These are phyloP conservation scores for Phytoseiulus persimilis DNA, from an alignment of 2,888 invertebrate genomes.

Conservation along the genomic window DNA sequence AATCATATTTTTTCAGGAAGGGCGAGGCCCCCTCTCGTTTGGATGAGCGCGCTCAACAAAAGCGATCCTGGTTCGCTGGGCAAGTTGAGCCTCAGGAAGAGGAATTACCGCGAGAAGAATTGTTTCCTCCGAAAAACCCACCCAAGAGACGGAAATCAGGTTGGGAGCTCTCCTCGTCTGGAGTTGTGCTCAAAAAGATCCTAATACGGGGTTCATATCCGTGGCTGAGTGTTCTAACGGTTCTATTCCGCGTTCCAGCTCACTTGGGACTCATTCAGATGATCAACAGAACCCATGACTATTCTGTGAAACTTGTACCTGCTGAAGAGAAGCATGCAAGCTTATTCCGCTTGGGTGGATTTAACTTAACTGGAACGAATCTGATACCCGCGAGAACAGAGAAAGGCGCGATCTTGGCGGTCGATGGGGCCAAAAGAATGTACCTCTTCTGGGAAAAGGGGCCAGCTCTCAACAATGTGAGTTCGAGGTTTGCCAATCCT, in stretches of 20 bases:
- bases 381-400: background rate
- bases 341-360: background rate
- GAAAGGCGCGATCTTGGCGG: background rate
- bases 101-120: background rate
- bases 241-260: background rate
- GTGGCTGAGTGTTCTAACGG: too few relatives aligned
- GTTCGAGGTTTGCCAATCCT: background rate
- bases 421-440: background rate
- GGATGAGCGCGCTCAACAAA: background rate
- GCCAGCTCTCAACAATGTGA: too few relatives aligned
- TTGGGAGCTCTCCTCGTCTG: background rate
- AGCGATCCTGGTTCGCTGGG: background rate
- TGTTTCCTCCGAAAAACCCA: background rate
- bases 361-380: background rate
- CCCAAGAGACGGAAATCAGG: background rate
- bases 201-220: too few relatives aligned
- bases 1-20: background rate
- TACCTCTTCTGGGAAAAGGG: background rate
- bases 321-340: background rate
- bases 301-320: background rate
- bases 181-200: background rate
- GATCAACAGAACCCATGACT: background rate
- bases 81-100: background rate
- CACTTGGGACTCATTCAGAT: background rate
- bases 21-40: background rate